A percentile compares a stretch with the other conserved stretches of the same genome.
Conservation (phyloP, 2,888 invertebrate species). For the Linnaemya vulpina region DNA sequence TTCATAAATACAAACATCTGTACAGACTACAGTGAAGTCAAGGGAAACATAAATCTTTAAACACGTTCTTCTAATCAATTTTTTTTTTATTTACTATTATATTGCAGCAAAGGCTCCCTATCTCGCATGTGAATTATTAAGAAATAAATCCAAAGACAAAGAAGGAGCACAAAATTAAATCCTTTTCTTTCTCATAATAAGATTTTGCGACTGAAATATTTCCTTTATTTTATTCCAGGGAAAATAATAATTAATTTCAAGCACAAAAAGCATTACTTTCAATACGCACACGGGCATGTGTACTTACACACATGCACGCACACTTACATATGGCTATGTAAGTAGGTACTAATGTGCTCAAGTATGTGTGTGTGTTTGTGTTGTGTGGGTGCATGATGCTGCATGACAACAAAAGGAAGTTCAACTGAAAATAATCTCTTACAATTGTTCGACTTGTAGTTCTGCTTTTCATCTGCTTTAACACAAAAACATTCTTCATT, state of each 20-base stretch:
- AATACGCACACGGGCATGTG: neutral
- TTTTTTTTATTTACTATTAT: no score
- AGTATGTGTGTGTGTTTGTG: neutral
- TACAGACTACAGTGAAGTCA: no score
- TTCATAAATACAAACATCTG: no score
- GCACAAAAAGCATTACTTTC: constrained; percentile 7
- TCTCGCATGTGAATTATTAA: neutral
- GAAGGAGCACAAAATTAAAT: neutral
- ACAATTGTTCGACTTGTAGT: constrained; percentile 15
- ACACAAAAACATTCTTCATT: constrained; percentile 1
- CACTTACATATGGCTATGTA: no score
- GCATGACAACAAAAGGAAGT: constrained; percentile 3
- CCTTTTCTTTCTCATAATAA: constrained; percentile 38
- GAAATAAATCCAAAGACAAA: neutral
- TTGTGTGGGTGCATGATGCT: no score
- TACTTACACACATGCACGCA: neutral
- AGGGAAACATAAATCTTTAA: no score
- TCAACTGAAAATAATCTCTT: constrained; percentile 36
- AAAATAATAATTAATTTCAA: constrained; percentile 37
- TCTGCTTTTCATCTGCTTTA: neutral
- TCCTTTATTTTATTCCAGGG: constrained; percentile 26
- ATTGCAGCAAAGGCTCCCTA: no score
- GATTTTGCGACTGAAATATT: constrained; percentile 51
- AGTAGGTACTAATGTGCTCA: neutral
- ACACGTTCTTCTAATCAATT: no score